These are phyloP conservation scores for Bombus superbus DNA, from an alignment of 1,140 invertebrate species.

Conservation along the genomic window DNA sequence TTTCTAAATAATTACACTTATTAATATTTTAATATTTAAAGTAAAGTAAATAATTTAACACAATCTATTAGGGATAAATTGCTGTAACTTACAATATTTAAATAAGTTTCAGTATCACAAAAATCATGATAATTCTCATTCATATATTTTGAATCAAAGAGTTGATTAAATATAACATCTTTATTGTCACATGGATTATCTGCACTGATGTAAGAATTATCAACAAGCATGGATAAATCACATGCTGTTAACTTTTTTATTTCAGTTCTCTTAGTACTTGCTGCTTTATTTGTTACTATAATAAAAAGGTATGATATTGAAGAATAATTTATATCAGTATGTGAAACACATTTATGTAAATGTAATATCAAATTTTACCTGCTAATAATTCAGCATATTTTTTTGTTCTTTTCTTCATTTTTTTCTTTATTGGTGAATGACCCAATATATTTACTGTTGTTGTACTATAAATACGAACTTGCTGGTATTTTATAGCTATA, in stretches of 20 bases:
- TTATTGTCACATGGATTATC: slow-evolving; percentile 22
- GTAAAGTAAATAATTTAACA: background rate
- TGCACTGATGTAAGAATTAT: slow-evolving; percentile 77
- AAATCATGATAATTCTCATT: background rate
- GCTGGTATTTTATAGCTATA: slow-evolving; percentile 14
- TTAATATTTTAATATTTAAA: background rate
- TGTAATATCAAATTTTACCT: slow-evolving; percentile 75
- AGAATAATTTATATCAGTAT: slow-evolving; percentile 30
- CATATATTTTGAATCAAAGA: background rate
- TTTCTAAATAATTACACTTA: background rate
- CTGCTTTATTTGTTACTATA: slow-evolving; percentile 85
- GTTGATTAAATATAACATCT: background rate
- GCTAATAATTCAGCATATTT: slow-evolving; percentile 83
- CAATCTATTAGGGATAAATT: background rate
- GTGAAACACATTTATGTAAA: slow-evolving; percentile 22
- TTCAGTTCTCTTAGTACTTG: slow-evolving; percentile 85
- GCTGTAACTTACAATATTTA: slow-evolving; percentile 30
- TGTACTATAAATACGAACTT: slow-evolving; percentile 54
- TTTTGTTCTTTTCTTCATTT: slow-evolving; percentile 71
- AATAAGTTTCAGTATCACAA: background rate
- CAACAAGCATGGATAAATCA: slow-evolving; percentile 86
- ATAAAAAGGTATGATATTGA: slow-evolving; percentile 46
- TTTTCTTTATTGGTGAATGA: slow-evolving; percentile 67
- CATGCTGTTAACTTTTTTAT: slow-evolving; percentile 86
- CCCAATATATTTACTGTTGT: slow-evolving; percentile 58